Base-by-base conservation (phyloP, 2,888 invertebrate genomes). In the Drosophila meridionalis region DNA sequence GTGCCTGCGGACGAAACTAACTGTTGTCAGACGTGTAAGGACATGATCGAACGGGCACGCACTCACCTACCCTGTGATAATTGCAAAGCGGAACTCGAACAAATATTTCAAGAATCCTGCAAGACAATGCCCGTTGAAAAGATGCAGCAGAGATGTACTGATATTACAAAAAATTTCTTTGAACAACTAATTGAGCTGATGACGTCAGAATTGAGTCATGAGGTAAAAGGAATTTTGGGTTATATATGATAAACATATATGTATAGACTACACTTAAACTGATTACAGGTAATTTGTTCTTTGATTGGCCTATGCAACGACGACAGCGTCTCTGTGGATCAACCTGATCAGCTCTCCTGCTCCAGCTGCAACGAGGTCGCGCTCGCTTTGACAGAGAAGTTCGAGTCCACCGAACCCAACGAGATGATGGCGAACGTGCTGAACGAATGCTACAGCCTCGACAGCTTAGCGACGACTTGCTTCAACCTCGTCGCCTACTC, bases 251-350 rank as follows among this genome's bases (percentile, higher is more conserved):
- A n/a, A n/a, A n/a, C 1, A 20, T 20, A 20, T 20, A 20, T 4
- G 6, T 14, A 14, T 4, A 12, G 14, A 7, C 14, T 4, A 48
- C 0, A 26, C 11, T 2, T 28, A 0, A 14, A 8, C 8, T 55
- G 14, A 14, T 30, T 4, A 36, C 56, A 68, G 70, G 60, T 61
- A 70, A 38, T 50, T 52, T 70, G 70, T 36, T 66, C 20, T 9
- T 32, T 60, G 4, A 8, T 66, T 4, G 48, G 14, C 1, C 11
- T 60, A 9, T 70, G 69, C 60, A 70, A 66, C 42, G 32, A 6
- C 30, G 55, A 34, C 20, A 30, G 42, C n/a, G 20, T 40, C 8
- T 8, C 42, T 12, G 28, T 52, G 2, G 20, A 7, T 14, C 48
- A 62, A n/a, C 34, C 55, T 6, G 60, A 68, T 69, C 64, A 64